A percentile compares a stretch with the other conserved stretches of the same genome.
Evolutionary conservation across 2,888 invertebrate species (phyloP).

Genomic region (Selenia dentaria): DNA sequence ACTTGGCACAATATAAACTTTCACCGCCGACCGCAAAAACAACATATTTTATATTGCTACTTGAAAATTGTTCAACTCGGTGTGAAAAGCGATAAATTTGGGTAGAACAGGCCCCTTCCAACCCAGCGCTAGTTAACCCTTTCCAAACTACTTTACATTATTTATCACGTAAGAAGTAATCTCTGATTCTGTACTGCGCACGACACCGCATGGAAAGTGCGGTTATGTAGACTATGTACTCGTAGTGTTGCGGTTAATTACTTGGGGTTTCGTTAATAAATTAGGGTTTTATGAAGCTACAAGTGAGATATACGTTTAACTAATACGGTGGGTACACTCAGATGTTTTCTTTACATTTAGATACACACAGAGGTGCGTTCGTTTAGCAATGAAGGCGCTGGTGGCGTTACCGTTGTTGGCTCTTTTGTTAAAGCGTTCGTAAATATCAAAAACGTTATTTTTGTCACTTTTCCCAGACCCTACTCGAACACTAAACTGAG

Average conservation of each 20-base stretch:
- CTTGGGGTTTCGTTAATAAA: background rate
- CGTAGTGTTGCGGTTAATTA: background rate
- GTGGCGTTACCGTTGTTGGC: no score
- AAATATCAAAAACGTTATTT: no score
- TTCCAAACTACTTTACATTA: constrained; percentile 22
- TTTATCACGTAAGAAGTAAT: constrained; percentile 19
- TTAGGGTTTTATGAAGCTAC: no score
- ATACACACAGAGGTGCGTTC: no score
- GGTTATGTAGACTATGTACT: constrained; percentile 3
- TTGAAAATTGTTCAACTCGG: constrained; percentile 20
- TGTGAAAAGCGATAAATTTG: constrained; percentile 21
- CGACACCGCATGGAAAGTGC: constrained; percentile 23
- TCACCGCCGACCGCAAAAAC: constrained; percentile 12
- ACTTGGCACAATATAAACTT: constrained; percentile 12
- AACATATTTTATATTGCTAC: constrained; percentile 21
- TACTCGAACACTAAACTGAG: no score
- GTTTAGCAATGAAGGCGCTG: no score
- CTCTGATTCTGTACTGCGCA: constrained; percentile 14
- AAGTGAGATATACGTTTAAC: no score
- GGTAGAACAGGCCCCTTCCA: constrained; percentile 8
- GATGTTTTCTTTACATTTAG: no score
- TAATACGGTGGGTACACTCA: no score
- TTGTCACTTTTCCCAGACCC: no score
- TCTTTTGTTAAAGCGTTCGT: no score
- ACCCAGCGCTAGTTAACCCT: constrained; percentile 15